Evolutionary conservation across 2,797 vertebrate species (phyloP).

Genomic region (Gouania willdenowi): DNA sequence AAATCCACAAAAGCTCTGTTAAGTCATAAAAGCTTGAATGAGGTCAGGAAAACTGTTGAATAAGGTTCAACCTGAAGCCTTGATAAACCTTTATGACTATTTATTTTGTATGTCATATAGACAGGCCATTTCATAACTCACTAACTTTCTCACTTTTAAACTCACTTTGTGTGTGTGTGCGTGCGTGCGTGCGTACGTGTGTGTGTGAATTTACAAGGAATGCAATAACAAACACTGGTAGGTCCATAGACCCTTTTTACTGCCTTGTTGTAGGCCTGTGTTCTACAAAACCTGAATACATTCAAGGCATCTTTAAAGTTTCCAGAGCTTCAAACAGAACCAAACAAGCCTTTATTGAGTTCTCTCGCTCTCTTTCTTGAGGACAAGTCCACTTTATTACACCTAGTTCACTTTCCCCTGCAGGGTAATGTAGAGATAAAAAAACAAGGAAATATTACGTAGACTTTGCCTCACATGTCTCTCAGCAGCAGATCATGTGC

Average conservation of each 20-base stretch:
- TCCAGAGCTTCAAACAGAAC: conserved; percentile 33
- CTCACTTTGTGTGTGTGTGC: too few relatives aligned
- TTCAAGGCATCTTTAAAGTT: conserved; percentile 29
- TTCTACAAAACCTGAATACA: background rate
- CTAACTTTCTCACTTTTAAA: background rate
- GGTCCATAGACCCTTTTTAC: background rate
- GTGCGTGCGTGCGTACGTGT: too few relatives aligned
- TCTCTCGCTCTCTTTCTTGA: conserved; percentile 21
- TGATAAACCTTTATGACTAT: background rate
- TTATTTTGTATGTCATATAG: conserved; percentile 3
- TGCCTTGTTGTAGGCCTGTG: conserved; percentile 6
- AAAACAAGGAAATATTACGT: too few relatives aligned
- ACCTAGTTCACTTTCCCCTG: conserved; percentile 14
- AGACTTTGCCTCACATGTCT: conserved; percentile 47
- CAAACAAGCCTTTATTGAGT: conserved; percentile 35
- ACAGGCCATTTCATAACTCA: background rate
- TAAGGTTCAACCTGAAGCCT: too few relatives aligned
- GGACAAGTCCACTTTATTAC: conserved; percentile 20
- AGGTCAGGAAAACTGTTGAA: background rate
- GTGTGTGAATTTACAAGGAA: too few relatives aligned
- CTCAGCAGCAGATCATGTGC: conserved; percentile 56
- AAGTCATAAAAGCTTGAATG: background rate
- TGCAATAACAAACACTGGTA: background rate
- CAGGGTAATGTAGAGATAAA: conserved; percentile 3
- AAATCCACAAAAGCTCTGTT: too few relatives aligned